These are phyloP conservation scores for Drosophila mulleri DNA, from an alignment of 2,888 invertebrate species.

Conservation along the genomic window DNA sequence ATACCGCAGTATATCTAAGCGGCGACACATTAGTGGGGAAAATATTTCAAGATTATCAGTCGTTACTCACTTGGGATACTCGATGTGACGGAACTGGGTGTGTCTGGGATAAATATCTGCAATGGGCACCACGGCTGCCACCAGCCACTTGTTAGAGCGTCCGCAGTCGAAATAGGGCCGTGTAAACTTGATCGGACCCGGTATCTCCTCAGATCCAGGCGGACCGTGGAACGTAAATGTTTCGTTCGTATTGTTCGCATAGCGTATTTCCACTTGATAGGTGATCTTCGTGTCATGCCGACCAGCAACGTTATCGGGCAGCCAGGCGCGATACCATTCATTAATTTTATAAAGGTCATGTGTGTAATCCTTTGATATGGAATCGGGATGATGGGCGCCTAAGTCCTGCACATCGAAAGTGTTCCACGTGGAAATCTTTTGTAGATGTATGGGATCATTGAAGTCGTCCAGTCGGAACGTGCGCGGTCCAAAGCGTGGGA, in stretches of 20 bases:
- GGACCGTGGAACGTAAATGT: conserved; percentile 98
- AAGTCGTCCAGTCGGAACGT: conserved; percentile 96
- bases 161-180: conserved; percentile 98
- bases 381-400: conserved; percentile 92
- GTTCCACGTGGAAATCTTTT: conserved; percentile 97
- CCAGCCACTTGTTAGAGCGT: conserved; percentile 97
- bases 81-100: conserved; percentile 96
- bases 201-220: conserved; percentile 94
- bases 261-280: conserved; percentile 96
- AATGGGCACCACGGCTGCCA: conserved; percentile 96
- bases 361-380: conserved; percentile 94
- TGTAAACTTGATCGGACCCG: conserved; percentile 97
- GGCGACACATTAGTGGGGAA: background rate
- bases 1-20: conserved; percentile 92
- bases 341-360: conserved; percentile 95
- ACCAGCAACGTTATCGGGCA: conserved; percentile 93
- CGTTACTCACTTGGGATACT: conserved; percentile 93
- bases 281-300: conserved; percentile 96
- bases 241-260: conserved; percentile 97
- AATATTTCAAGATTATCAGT: fast-evolving
- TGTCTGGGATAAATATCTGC: conserved; percentile 98
- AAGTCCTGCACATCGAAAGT: conserved; percentile 95
- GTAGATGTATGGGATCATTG: conserved; percentile 97
- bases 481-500: conserved; percentile 96
- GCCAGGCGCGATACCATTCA: conserved; percentile 96